Evolutionary conservation across 2,888 invertebrate species (phyloP), one percentile per base, ranked within the genome.

Genomic region (Hedychridium roseum): DNA sequence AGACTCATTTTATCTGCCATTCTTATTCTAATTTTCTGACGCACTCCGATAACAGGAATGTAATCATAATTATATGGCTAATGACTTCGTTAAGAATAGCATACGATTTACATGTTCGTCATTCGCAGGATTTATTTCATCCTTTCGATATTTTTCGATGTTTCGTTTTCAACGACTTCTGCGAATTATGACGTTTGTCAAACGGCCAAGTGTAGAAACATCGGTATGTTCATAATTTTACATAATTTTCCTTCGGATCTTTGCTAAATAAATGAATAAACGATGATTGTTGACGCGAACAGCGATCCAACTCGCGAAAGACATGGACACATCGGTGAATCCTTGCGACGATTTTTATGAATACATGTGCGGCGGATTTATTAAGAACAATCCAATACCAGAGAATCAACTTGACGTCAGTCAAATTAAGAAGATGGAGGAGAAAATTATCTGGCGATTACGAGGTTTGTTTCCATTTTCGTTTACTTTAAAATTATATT

Each of bases 341-440:
- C 47, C 47, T 7, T 52, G 52, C 23, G 27, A 40, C 11, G 40
- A 48, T 48, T 52, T 52, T 31, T 47, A 52, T 36, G 23, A 34
- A 16, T 43, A 36, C 18, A 40, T 43, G 20, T 52, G 52, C 26
- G 47, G 47, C 4, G 36, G 37, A 18, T 52, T 47, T 43, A 9
- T 15, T 9, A 27, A 23, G 3, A 7, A 32, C 12, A 36, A 40
- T 40, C 36, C 40, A 11, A 9, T 27, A 18, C 31, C 23, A 12
- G 12, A 37, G 1, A 23, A 14, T 21, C 18, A 39, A 12, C 31
- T 12, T 18, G 21, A 12, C 7, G 42, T 46, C 39, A 32, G 36
- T 6, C 30, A 48, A 6, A 43, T 47, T 17, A 2, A 30, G 3
- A 35, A 17, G 3, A 32, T 43, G 34, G 18, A 15, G 2, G 12